Percentiles rank a stretch among this genome's conserved stretches.
phyloP scores from a whole-genome alignment of 2,888 invertebrate genomes.

The Chrysolina oricalcia region DNA sequence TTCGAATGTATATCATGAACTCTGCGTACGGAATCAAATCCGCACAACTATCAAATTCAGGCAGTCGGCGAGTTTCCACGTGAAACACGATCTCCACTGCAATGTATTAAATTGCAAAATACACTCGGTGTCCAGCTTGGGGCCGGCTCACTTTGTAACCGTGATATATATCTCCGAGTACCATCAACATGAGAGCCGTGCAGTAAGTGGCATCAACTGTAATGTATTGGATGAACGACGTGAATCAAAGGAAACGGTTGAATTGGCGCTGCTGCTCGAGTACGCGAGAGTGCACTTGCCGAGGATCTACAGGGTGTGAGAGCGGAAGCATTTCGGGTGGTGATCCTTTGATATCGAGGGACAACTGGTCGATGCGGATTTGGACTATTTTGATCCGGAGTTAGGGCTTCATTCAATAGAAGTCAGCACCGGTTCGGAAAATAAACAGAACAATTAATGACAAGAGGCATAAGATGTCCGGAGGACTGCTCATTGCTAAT shows the following conservation, averaged over 20 bases:
- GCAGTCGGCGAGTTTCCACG: background rate
- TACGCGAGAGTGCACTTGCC: background rate
- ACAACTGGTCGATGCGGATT: background rate
- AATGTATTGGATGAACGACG: constrained; percentile 47
- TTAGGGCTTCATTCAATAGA: background rate
- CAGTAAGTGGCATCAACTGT: constrained; percentile 34
- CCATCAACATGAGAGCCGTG: background rate
- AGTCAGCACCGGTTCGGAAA: too few species aligned
- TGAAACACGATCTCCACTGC: background rate
- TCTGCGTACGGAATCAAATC: too few species aligned
- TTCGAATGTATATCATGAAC: too few species aligned
- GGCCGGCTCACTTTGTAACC: constrained; percentile 25
- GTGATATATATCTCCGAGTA: constrained; percentile 24
- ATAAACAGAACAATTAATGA: too few species aligned
- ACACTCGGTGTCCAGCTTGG: background rate
- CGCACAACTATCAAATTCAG: too few species aligned
- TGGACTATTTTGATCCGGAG: background rate
- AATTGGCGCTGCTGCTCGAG: background rate
- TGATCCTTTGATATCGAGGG: background rate
- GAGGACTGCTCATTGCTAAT: too few species aligned
- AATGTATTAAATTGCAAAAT: constrained; percentile 19
- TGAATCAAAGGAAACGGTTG: constrained; percentile 19
- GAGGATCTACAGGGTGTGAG: background rate
- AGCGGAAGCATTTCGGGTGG: background rate
- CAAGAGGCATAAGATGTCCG: too few species aligned